These are phyloP conservation scores for Distichodus sexfasciatus DNA, from an alignment of 2,797 vertebrate genomes.

Conservation along the genomic window DNA sequence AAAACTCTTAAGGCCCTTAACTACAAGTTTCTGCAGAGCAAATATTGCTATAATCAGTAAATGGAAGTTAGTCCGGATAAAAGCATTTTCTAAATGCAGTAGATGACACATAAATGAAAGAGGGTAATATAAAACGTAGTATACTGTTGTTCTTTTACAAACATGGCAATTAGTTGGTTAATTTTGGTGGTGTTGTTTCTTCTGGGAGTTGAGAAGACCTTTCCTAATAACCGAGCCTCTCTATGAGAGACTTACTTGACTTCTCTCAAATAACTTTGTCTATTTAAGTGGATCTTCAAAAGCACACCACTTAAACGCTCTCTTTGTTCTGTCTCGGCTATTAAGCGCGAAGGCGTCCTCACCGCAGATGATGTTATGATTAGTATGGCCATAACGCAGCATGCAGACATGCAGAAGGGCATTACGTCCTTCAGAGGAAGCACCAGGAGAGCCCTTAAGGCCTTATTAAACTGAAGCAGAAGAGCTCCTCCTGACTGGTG, in stretches of 20 bases:
- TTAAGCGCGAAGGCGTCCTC: slow-evolving; percentile 21
- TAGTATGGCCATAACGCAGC: slow-evolving; percentile 43
- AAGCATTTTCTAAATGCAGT: too few species aligned
- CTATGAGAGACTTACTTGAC: too few species aligned
- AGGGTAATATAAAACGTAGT: too few species aligned
- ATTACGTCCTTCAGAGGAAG: slow-evolving; percentile 47
- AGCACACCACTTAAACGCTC: not conserved
- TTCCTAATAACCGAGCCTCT: not conserved
- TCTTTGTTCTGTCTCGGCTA: slow-evolving; percentile 8
- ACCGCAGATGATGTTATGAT: slow-evolving; percentile 35
- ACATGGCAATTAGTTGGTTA: too few species aligned
- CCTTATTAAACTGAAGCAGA: slow-evolving; percentile 47
- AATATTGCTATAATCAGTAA: too few species aligned
- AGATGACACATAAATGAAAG: too few species aligned
- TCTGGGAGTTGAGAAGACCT: not conserved
- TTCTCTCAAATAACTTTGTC: not conserved
- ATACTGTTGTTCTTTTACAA: too few species aligned
- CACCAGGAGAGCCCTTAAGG: slow-evolving; percentile 45
- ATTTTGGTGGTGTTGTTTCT: too few species aligned
- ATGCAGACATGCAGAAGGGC: slow-evolving; percentile 37
- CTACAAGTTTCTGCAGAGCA: too few species aligned
- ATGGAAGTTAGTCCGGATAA: too few species aligned
- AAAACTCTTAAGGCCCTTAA: too few species aligned
- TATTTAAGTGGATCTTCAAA: not conserved
- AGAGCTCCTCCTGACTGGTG: slow-evolving; percentile 34